phyloP scores from a whole-genome alignment of 2,888 invertebrate genomes.

The Thymelicus acteon region DNA sequence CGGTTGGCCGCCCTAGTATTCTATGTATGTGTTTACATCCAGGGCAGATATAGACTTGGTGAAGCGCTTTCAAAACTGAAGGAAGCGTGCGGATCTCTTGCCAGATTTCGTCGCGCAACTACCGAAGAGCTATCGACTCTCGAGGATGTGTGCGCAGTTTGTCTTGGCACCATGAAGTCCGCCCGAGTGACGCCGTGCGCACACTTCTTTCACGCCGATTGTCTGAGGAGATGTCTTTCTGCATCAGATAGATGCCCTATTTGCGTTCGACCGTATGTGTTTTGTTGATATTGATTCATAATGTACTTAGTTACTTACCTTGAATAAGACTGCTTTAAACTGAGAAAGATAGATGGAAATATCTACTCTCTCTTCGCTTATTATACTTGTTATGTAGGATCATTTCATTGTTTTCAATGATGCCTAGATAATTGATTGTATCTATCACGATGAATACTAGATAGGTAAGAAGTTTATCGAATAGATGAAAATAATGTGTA shows the following conservation, averaged over 20 bases:
- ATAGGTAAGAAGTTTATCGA: no score
- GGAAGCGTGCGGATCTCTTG: slow-evolving; percentile 86
- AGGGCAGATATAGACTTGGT: slow-evolving; percentile 85
- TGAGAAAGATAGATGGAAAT: slow-evolving; percentile 10
- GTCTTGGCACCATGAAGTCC: slow-evolving; percentile 88
- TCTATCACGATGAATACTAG: not conserved
- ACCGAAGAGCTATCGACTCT: slow-evolving; percentile 87
- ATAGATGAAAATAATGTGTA: no score
- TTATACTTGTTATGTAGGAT: not conserved
- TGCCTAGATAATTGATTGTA: slow-evolving; percentile 3
- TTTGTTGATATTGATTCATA: slow-evolving; percentile 66
- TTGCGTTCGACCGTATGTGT: slow-evolving; percentile 88
- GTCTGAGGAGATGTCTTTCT: slow-evolving; percentile 89
- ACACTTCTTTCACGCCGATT: slow-evolving; percentile 92
- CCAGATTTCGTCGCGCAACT: slow-evolving; percentile 87
- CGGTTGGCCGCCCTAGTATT: slow-evolving; percentile 84
- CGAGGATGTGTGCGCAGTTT: slow-evolving; percentile 92
- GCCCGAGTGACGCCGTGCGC: slow-evolving; percentile 92
- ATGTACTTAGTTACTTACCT: slow-evolving; percentile 37
- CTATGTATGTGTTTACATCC: slow-evolving; percentile 88
- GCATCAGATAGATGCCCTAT: slow-evolving; percentile 89
- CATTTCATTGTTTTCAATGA: slow-evolving; percentile 20
- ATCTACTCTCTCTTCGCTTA: slow-evolving; percentile 12
- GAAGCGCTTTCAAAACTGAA: slow-evolving; percentile 83
- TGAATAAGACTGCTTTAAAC: slow-evolving; percentile 63